Conservation (phyloP, 1,140 invertebrate species). For the Drosophila parvula region DNA sequence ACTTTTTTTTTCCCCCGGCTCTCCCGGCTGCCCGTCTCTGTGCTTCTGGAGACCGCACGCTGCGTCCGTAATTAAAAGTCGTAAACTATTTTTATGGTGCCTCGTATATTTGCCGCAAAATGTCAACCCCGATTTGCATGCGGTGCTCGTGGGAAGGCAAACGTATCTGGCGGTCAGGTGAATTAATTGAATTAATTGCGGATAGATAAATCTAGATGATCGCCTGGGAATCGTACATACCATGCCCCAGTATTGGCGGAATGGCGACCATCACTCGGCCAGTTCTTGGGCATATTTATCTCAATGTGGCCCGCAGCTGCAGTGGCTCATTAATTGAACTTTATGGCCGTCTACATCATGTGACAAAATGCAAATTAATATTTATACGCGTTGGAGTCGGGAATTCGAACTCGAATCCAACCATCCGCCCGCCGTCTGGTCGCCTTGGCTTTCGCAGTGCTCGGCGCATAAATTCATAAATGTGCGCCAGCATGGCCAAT, state of each 20-base stretch:
- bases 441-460: constrained; percentile 24
- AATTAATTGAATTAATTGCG: constrained; percentile 47
- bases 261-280: neutral
- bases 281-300: constrained; percentile 36
- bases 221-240: constrained; percentile 25
- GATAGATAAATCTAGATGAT: constrained; percentile 47
- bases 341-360: constrained; percentile 69
- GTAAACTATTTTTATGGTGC: constrained; percentile 75
- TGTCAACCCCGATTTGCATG: constrained; percentile 79
- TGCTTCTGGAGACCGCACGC: constrained; percentile 58
- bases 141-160: constrained; percentile 58
- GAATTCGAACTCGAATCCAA: constrained; percentile 30
- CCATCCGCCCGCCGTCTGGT: neutral
- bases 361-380: constrained; percentile 76
- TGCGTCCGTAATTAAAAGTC: constrained; percentile 78
- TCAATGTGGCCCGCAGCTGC: constrained; percentile 40
- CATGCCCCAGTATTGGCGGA: neutral
- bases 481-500: constrained; percentile 45
- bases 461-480: constrained; percentile 63
- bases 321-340: constrained; percentile 67
- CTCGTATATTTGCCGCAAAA: constrained; percentile 77
- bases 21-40: constrained; percentile 1
- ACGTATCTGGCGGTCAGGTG: constrained; percentile 46
- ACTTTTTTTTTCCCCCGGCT: constrained; percentile 10
- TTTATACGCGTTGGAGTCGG: constrained; percentile 51